These are phyloP conservation scores for Adelphocoris suturalis DNA, from an alignment of 2,888 invertebrate genomes.

Conservation along the genomic window DNA sequence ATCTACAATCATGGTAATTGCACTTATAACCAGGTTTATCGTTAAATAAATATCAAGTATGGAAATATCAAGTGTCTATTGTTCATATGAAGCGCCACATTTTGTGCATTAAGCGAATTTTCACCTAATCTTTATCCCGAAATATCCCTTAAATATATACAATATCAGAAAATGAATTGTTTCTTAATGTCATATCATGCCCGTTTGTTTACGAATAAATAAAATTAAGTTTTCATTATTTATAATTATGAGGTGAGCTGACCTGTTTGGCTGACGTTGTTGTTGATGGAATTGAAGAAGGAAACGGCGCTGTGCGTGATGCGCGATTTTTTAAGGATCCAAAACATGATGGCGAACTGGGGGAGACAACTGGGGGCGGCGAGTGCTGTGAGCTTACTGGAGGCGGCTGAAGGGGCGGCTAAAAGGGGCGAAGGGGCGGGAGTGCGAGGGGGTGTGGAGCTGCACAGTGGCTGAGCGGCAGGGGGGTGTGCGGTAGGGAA, in stretches of 20 bases:
- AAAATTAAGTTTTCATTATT: background rate
- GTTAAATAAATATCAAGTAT: too few species aligned
- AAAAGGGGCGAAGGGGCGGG: background rate
- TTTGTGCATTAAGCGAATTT: too few species aligned
- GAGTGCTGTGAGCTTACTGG: slow-evolving; percentile 32
- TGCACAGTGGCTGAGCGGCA: background rate
- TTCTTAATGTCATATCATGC: too few species aligned
- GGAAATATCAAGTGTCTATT: too few species aligned
- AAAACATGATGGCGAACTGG: slow-evolving; percentile 74
- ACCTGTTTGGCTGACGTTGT: slow-evolving; percentile 73
- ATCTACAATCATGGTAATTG: too few species aligned
- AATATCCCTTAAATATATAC: too few species aligned
- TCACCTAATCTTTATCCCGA: too few species aligned
- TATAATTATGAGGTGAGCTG: background rate
- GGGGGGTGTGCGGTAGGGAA: background rate
- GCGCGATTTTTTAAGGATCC: slow-evolving; percentile 75
- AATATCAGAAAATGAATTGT: too few species aligned
- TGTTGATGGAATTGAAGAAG: slow-evolving; percentile 76
- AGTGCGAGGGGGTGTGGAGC: background rate
- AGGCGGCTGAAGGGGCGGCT: slow-evolving; percentile 29
- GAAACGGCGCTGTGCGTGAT: slow-evolving; percentile 76
- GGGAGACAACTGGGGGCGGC: background rate
- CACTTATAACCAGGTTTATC: too few species aligned
- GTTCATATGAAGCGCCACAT: too few species aligned
- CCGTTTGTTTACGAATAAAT: too few species aligned